phyloP scores from a whole-genome alignment of 2,797 vertebrate species.

The Botia kubotai region DNA sequence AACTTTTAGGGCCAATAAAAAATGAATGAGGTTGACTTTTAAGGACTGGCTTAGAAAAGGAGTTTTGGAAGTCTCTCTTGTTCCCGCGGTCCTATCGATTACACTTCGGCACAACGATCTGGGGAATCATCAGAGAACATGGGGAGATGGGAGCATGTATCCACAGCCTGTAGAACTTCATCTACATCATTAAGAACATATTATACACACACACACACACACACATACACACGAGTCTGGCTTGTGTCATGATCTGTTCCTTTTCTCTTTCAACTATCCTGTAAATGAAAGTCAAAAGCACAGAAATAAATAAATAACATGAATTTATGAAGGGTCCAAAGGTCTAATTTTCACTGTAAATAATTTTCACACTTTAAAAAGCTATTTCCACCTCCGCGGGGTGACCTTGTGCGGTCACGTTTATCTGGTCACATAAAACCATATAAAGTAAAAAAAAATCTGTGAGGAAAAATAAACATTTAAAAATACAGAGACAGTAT shows the following conservation, averaged over 20 bases:
- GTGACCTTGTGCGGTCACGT: too few species aligned
- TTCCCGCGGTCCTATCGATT: constrained; percentile 20
- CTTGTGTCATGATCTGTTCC: background rate
- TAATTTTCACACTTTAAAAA: too few species aligned
- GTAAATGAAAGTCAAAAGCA: background rate
- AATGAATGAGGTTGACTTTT: constrained; percentile 33
- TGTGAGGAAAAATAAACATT: background rate
- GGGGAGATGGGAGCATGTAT: background rate
- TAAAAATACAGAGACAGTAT: too few species aligned
- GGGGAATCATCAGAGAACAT: background rate
- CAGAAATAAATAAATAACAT: background rate
- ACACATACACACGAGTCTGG: background rate
- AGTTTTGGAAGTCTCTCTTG: constrained; percentile 9
- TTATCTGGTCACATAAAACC: background rate
- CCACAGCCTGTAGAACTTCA: background rate
- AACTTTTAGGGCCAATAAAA: constrained; percentile 40
- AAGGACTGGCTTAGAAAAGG: constrained; percentile 5
- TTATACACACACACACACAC: too few species aligned
- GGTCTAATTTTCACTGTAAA: too few species aligned
- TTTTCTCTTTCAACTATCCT: background rate
- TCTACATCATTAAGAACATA: background rate
- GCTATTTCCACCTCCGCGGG: too few species aligned
- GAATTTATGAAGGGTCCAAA: background rate
- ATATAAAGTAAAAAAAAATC: background rate
- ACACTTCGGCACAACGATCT: background rate